These are phyloP conservation scores for Ganaspis sp. DNA, from an alignment of 1,140 invertebrate genomes.

Conservation along the genomic window DNA sequence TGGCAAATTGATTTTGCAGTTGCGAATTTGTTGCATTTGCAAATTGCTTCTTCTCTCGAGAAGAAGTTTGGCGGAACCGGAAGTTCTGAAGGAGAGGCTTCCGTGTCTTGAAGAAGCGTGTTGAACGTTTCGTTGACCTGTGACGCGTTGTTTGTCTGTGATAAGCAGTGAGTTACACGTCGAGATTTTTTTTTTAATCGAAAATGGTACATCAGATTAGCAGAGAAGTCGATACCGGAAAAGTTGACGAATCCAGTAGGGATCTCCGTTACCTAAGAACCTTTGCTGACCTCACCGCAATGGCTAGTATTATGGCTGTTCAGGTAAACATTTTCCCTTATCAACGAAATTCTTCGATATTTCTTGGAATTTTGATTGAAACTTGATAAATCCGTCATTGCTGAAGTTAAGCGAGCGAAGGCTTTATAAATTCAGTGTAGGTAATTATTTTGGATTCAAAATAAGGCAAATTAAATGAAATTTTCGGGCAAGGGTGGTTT, in stretches of 20 bases:
- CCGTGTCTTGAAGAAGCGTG: background rate
- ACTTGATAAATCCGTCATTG: background rate
- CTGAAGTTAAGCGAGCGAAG: too few relatives aligned
- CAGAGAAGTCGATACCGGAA: conserved; percentile 57
- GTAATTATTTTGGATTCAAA: too few relatives aligned
- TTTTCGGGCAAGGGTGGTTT: too few relatives aligned
- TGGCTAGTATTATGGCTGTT: conserved; percentile 67
- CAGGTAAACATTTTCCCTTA: conserved; percentile 58
- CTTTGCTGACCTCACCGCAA: conserved; percentile 64
- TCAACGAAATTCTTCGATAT: background rate
- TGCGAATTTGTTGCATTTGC: too few relatives aligned
- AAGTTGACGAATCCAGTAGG: conserved; percentile 58
- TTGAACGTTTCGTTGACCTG: conserved; percentile 31
- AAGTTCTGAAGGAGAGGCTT: background rate
- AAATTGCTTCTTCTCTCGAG: too few relatives aligned
- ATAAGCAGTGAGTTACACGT: background rate
- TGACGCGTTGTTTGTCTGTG: conserved; percentile 20
- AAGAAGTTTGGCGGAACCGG: too few relatives aligned
- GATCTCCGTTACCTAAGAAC: conserved; percentile 62
- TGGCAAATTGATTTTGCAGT: too few relatives aligned
- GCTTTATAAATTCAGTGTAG: too few relatives aligned
- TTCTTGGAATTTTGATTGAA: background rate
- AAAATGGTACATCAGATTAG: conserved; percentile 61
- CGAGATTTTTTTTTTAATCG: background rate
- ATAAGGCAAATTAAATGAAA: too few relatives aligned